Base-by-base conservation (phyloP, 2,797 vertebrate genomes). In the Enteromius afrohamiltoni region DNA sequence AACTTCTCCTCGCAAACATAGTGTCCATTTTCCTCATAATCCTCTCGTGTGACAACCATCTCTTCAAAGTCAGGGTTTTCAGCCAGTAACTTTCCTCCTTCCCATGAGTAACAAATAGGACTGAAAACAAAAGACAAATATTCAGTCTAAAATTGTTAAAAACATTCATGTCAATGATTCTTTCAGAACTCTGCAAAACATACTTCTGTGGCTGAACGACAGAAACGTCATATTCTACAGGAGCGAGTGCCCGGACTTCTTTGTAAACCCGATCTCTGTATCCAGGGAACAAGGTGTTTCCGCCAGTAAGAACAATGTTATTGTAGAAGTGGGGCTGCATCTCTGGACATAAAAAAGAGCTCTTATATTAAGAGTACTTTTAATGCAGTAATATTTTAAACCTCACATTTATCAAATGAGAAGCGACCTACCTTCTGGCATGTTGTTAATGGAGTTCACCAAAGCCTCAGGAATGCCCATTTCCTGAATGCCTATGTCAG, bases 321-420 rank as follows among this genome's bases (percentile, higher is more conserved):
- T 96, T 97, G 91, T 96, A 99, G 93, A 99, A 97, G 91, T 99
- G 98, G 6, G 98, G 96, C 88, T 99, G 98, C 98, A 99, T 99
- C 90, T 99, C 98, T 99, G 90, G 82, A 9, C 26, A 86, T 13
- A 34, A 76, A 47, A 79, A 71, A 83, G 79, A 74, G 1, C 10
- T 42, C 11, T 21, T 31, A 2, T 53, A 75, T 75, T 68, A 53
- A 53, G 1, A 53, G 1, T 16, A 42, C 6, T 42, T 58, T 16
- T 13, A 58, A 23, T 5, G 0, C 53, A 40, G 16, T 76, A 17
- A 45, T 9, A 77, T 64, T 45, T 79, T 19, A 75, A 65, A 47
- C 16, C 4, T 51, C 6, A 62, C 3, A 79, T 1, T 68, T 21
- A 37, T 2, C 42, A 4, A 17, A 47, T 45, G 1, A 58, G 16